Conservation (phyloP, 2,888 invertebrate species). For the Hirtodrosophila alboralis region DNA sequence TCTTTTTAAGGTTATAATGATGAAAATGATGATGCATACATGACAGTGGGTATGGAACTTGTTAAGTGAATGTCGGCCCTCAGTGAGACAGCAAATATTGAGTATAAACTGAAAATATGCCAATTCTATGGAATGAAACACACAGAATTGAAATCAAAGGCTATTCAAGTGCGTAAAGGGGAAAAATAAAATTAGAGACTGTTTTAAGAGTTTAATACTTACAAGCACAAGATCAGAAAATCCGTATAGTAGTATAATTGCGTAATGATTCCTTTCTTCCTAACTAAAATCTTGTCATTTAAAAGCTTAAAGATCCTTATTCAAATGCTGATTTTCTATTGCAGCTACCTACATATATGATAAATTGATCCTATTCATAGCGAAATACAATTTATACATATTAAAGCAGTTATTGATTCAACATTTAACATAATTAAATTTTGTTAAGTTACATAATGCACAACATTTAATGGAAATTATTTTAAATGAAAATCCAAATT, state of each 20-base stretch:
- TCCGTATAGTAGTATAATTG: too few relatives aligned
- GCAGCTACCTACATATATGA: too few relatives aligned
- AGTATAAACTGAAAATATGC: slow-evolving; percentile 43
- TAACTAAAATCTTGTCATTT: too few relatives aligned
- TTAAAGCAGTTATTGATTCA: too few relatives aligned
- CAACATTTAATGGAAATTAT: background rate
- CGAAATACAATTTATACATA: too few relatives aligned
- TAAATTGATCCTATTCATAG: too few relatives aligned
- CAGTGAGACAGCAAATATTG: slow-evolving; percentile 56
- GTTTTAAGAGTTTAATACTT: background rate
- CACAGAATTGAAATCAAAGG: slow-evolving; percentile 34
- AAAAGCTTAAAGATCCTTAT: too few relatives aligned
- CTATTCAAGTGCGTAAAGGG: background rate
- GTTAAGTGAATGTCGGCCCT: slow-evolving; percentile 43
- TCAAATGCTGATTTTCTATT: too few relatives aligned
- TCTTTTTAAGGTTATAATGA: slow-evolving; percentile 5
- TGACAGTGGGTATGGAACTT: slow-evolving; percentile 40
- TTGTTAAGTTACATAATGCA: too few relatives aligned
- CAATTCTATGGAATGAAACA: slow-evolving; percentile 34
- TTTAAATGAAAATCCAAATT: background rate
- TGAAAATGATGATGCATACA: slow-evolving; percentile 16
- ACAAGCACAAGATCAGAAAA: background rate
- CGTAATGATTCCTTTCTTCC: too few relatives aligned
- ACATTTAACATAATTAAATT: too few relatives aligned
- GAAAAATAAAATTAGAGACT: slow-evolving; percentile 3